Percentiles rank a stretch among this genome's conserved stretches.
These are phyloP conservation scores for Mallotus villosus DNA, from an alignment of 2,797 vertebrate species.

Conservation along the genomic window DNA sequence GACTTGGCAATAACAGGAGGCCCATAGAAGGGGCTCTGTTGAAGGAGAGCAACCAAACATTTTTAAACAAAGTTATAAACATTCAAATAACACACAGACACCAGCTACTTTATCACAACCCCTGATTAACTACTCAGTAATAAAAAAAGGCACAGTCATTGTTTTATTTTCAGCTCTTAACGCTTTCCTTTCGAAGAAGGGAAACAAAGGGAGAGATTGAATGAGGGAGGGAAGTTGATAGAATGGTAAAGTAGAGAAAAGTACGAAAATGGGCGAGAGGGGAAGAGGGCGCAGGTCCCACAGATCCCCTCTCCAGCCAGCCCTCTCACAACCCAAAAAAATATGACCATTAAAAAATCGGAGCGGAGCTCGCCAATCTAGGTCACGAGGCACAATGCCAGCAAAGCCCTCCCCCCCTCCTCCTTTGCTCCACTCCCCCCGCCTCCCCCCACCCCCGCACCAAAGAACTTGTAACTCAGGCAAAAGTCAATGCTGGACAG, in stretches of 20 bases:
- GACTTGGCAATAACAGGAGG: background rate
- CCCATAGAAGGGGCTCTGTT: background rate
- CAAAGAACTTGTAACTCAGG: conserved; percentile 37
- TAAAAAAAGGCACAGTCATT: background rate
- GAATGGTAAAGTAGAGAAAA: too few species aligned
- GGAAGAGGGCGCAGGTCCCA: conserved; percentile 13
- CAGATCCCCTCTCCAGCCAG: conserved; percentile 40
- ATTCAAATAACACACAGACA: conserved; percentile 1
- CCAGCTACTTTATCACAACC: conserved; percentile 4
- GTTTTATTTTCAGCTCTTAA: background rate
- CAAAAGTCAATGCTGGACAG: conserved; percentile 52
- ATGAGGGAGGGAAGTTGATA: too few species aligned
- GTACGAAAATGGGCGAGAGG: conserved; percentile 13
- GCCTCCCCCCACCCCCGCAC: conserved; percentile 23
- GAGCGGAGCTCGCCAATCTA: conserved; percentile 57
- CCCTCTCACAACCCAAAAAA: conserved; percentile 21
- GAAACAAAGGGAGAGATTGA: too few species aligned
- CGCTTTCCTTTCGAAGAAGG: too few species aligned
- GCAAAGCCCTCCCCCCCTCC: conserved; percentile 53
- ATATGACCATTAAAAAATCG: conserved; percentile 33
- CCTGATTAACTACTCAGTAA: background rate
- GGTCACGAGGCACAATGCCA: conserved; percentile 73
- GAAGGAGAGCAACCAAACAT: background rate
- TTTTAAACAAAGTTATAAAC: background rate
- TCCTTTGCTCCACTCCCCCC: background rate